Base-by-base conservation (phyloP, 2,113 vertebrate species). In the Nannospalax galili region DNA sequence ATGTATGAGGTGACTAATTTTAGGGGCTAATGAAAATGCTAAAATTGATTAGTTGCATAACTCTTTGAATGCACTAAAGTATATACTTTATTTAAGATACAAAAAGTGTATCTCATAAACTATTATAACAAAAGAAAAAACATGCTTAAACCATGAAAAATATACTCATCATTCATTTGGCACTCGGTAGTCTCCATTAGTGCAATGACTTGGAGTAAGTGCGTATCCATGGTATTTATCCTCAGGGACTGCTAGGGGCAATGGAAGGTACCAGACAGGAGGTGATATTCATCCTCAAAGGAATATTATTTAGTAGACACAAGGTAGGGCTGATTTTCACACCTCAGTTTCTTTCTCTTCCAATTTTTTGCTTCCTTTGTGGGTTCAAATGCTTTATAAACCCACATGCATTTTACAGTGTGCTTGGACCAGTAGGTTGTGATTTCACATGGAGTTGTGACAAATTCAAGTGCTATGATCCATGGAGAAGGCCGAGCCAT, bases 381-480 rank as follows among this genome's bases (percentile, higher is more conserved):
- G 42, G 19, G 65, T 64, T 62, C 35, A 92, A 95, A 87, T 65
- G 7, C 52, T 86, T 81, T 73, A 26, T 37, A 62, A 91, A 37
- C 11, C 52, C 22, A 35, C 2, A 1, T 35, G 14, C 4, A 52
- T 77, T 88, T 85, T 60, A 72, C 40, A 88, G 84, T 0, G 9
- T 22, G 5, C 35, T 74, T 1, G 17, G 11, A 5, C 72, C 26
- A 72, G 28, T 0, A 1, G 8, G 9, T 14, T 62, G 6, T 3
- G 40, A 42, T 30, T 65, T 78, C 80, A 14, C 24, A 15, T 5
- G 5, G 20, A 60, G 5, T 2, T 28, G 10, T 60, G 24, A 12
- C 73, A 42, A 79, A 16, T 52, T 7, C 20, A 30, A 42, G 14
- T 30, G 28, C 60, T 69, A 14, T 16, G 81, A 70, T 11, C 20